phyloP scores from a whole-genome alignment of 1,140 invertebrate genomes.

The Acromyrmex charruanus region DNA sequence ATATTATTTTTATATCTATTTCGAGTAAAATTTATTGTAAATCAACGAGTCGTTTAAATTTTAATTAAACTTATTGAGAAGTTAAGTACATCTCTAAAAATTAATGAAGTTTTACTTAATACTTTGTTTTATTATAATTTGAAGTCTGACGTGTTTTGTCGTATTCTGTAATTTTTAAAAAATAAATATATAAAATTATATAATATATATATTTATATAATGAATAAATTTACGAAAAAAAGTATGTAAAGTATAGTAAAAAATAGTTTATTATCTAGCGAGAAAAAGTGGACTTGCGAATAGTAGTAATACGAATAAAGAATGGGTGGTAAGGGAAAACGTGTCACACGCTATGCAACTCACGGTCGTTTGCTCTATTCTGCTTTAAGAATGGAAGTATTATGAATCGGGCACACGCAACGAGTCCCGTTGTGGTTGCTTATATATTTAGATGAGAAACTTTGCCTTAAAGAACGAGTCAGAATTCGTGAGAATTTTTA shows the following conservation, averaged over 20 bases:
- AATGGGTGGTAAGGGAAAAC: conserved; percentile 58
- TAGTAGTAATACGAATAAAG: not conserved
- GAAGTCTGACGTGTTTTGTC: not conserved
- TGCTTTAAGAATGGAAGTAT: conserved; percentile 50
- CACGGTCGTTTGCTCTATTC: conserved; percentile 45
- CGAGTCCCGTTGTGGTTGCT: conserved; percentile 43
- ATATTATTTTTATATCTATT: not conserved
- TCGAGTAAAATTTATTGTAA: not conserved
- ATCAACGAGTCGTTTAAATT: conserved; percentile 6
- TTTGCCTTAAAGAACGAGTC: conserved; percentile 19
- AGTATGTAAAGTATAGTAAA: not conserved
- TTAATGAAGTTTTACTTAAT: not conserved
- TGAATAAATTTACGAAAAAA: not conserved
- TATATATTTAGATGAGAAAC: conserved; percentile 52
- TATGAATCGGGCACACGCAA: conserved; percentile 53
- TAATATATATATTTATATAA: not conserved
- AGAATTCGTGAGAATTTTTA: conserved; percentile 48
- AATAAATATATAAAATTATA: conserved; percentile 13
- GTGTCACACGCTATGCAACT: conserved; percentile 48
- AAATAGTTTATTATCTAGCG: not conserved
- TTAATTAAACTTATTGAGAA: not conserved
- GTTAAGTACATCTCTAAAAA: not conserved
- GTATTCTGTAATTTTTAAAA: not conserved
- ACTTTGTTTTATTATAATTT: not conserved
- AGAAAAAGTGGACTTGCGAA: not conserved